Conservation (phyloP, 2,113 vertebrate genomes). For the Equus quagga region DNA sequence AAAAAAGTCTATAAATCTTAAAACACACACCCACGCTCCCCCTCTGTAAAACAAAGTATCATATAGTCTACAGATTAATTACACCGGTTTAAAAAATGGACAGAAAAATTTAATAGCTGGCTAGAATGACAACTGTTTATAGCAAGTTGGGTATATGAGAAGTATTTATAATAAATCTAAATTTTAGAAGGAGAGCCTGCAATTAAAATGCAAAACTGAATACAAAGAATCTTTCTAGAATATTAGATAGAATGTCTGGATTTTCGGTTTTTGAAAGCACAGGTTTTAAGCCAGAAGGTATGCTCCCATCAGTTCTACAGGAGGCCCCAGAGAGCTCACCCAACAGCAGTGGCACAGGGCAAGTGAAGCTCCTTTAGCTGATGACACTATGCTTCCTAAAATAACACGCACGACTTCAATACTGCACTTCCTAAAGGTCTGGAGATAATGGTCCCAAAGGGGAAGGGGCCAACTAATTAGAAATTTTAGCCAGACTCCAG, state of each 20-base stretch:
- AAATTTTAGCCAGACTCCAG: not conserved
- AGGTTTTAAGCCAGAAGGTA: not conserved
- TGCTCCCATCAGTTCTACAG: not conserved
- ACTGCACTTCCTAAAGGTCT: not conserved
- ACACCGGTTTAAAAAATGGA: not conserved
- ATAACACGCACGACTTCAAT: not conserved
- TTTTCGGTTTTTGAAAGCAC: conserved; percentile 7
- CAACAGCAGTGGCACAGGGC: not conserved
- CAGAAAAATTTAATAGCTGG: conserved; percentile 15
- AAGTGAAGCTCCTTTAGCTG: not conserved
- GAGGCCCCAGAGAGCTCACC: not conserved
- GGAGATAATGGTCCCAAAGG: not conserved
- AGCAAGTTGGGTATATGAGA: not conserved
- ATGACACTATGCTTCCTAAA: not conserved
- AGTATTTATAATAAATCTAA: conserved; percentile 33
- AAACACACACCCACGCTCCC: not conserved
- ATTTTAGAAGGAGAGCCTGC: conserved; percentile 12
- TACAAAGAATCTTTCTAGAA: conserved; percentile 15
- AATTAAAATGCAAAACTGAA: conserved; percentile 38
- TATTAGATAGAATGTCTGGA: not conserved
- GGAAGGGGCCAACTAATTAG: not conserved
- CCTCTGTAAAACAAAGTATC: conserved; percentile 19
- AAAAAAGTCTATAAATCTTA: not conserved
- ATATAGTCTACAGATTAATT: not conserved
- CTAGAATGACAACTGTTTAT: not conserved